These are phyloP conservation scores for Hydrolagus affinis DNA, from an alignment of 2,113 vertebrate genomes.

Conservation along the genomic window DNA sequence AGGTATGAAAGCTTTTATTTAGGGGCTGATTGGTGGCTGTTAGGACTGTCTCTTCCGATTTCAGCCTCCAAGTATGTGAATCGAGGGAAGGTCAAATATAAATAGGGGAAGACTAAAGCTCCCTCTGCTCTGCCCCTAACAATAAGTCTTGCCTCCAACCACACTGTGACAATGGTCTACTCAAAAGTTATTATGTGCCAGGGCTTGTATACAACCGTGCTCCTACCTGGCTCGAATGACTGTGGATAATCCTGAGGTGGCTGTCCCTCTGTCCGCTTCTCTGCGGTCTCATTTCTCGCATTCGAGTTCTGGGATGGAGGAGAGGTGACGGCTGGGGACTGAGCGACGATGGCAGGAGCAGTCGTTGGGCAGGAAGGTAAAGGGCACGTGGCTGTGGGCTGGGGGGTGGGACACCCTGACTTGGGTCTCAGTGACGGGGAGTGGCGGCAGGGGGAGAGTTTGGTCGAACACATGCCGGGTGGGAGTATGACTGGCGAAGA, in stretches of 20 bases:
- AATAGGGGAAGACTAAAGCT: too few relatives aligned
- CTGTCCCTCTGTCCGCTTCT: conserved; percentile 63
- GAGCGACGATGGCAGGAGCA: conserved; percentile 56
- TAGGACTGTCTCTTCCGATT: background rate
- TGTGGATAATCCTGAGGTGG: conserved; percentile 62
- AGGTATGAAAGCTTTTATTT: too few relatives aligned
- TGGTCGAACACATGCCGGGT: conserved; percentile 54
- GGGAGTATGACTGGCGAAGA: conserved; percentile 46
- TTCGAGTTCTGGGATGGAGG: conserved; percentile 62
- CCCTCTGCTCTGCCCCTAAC: too few relatives aligned
- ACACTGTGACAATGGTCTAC: too few relatives aligned
- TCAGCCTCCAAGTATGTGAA: too few relatives aligned
- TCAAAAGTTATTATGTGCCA: too few relatives aligned
- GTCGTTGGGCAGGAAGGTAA: conserved; percentile 67
- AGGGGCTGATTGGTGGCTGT: background rate
- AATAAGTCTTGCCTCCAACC: too few relatives aligned
- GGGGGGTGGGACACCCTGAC: conserved; percentile 57
- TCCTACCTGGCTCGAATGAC: conserved; percentile 75
- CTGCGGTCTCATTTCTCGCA: conserved; percentile 54
- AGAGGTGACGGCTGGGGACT: conserved; percentile 68
- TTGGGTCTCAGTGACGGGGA: conserved; percentile 65
- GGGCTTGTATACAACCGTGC: background rate
- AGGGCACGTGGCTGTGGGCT: conserved; percentile 64
- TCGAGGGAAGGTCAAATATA: too few relatives aligned
- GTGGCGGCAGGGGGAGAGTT: conserved; percentile 79